These are phyloP conservation scores for Manduca sexta DNA, from an alignment of 1,140 invertebrate species.

Conservation along the genomic window DNA sequence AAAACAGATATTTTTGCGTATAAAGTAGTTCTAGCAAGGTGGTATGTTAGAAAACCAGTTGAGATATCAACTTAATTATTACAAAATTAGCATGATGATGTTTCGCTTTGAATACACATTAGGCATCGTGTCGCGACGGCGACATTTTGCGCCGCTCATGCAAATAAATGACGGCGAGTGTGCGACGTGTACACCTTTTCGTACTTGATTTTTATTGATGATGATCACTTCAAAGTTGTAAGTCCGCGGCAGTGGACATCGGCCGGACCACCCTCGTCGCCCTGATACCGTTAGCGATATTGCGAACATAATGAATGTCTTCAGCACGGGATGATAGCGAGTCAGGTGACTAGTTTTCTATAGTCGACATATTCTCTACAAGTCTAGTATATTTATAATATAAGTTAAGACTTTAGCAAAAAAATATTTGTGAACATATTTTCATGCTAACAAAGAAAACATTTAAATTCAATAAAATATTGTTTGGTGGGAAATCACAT, in stretches of 20 bases:
- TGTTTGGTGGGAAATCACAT: conserved; percentile 24
- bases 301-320: neutral
- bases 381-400: too few relatives aligned
- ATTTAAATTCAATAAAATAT: neutral
- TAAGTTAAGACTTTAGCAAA: too few relatives aligned
- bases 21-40: too few relatives aligned
- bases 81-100: conserved; percentile 45
- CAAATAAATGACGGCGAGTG: conserved; percentile 9
- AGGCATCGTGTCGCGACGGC: conserved; percentile 16
- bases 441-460: neutral
- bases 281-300: neutral
- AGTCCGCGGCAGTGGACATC: neutral
- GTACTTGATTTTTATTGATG: neutral
- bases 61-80: conserved; percentile 36
- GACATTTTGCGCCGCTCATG: conserved; percentile 27
- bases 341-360: neutral
- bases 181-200: neutral
- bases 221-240: neutral
- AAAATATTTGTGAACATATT: too few relatives aligned
- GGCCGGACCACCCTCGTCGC: conserved; percentile 3
- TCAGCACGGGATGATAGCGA: neutral
- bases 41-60: too few relatives aligned
- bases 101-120: conserved; percentile 33
- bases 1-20: too few relatives aligned
- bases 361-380: too few relatives aligned